Base-by-base conservation (phyloP, 2,113 vertebrate species). In the Elgaria multicarinata region DNA sequence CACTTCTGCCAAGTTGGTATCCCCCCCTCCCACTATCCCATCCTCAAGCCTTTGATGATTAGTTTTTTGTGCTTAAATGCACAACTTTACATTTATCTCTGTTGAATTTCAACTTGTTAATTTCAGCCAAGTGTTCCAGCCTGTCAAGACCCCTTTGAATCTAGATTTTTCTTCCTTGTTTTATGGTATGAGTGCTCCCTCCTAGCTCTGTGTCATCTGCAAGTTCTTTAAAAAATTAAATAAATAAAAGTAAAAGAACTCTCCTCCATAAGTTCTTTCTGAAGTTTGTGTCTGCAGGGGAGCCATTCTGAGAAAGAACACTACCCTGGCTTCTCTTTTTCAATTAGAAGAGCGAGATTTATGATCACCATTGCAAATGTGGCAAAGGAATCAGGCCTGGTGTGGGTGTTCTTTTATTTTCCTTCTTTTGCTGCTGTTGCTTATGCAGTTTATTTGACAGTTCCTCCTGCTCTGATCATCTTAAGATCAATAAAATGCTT, bases 401-500 rank as follows among this genome's bases (percentile, higher is more conserved):
- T 4, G 55, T 8, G 64, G 72, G 64, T 1, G n/a, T n/a, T n/a
- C n/a, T n/a, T n/a, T n/a, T n/a, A n/a, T n/a, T n/a, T n/a, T n/a
- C n/a, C n/a, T n/a, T 31, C 16, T 13, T 28, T n/a, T 36, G 4
- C 62, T 28, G 42, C 75, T 79, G 42, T 74, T 64, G 42, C 50
- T 46, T 88, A n/a, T 8, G 67, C 80, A 72, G 39, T 79, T 64
- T 13, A 31, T 69, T 50, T 84, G 81, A 77, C 90, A 91, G 28
- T 78, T 89, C 82, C 62, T 42, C 75, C 75, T 39, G 39, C 53
- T 66, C 39, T 80, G 36, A 88, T 85, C 81, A 72, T 88, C 36
- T 44, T 44, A 72, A 80, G 55, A 91, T 78, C 81, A 85, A 85
- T 85, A 33, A 79, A 86, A 75, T 42, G 22, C 16, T 81, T 67